Base-by-base conservation (phyloP, 2,113 vertebrate species). In the Erythrocercus mccallii region DNA sequence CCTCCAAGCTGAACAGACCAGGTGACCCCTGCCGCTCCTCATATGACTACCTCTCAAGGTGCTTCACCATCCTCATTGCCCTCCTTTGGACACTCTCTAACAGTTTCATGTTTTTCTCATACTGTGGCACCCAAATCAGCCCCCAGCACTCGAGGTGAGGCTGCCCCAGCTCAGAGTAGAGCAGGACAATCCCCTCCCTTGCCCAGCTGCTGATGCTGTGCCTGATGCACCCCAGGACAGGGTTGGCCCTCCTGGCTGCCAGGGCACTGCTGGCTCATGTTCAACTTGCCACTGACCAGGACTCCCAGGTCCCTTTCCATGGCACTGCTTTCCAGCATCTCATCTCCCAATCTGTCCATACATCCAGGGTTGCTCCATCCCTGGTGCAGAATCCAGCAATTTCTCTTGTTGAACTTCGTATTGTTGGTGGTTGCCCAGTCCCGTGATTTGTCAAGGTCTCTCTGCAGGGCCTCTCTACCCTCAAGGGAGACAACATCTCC, bases 121-220 rank as follows among this genome's bases (percentile, higher is more conserved):
- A 42, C 14, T 42, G 40, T 42, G 40, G 11, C 14, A 15, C 12
- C 40, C 40, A 42, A 42, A 42, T 6, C 40, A 14, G 40, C 14
- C 40, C 40, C 40, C 40, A 42, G 40, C 40, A 42, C 24, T 40
- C 0, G 2, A 76, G 35, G 10, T 48, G 70, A 74, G 35, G 35
- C 70, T 1, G 2, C 4, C 12, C 35, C 70, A 74, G 30, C 2
- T 7, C 51, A 57, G 25, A 48, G 35, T 50, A 50, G 42, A 57
- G 35, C 4, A 1, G 70, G 31, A 50, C 42, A 57, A 50, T 76
- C 44, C 30, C 35, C 11, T 53, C 57, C 54, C 33, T 50, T 28
- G 8, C 13, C 21, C 0, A 0, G 21, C 51, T 76, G 44, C 13
- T 0, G 0, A 64, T 54, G 48, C 47, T 83, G 31, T 12, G 16